These are phyloP conservation scores for Pygoscelis adeliae DNA, from an alignment of 2,113 vertebrate species.

Conservation along the genomic window DNA sequence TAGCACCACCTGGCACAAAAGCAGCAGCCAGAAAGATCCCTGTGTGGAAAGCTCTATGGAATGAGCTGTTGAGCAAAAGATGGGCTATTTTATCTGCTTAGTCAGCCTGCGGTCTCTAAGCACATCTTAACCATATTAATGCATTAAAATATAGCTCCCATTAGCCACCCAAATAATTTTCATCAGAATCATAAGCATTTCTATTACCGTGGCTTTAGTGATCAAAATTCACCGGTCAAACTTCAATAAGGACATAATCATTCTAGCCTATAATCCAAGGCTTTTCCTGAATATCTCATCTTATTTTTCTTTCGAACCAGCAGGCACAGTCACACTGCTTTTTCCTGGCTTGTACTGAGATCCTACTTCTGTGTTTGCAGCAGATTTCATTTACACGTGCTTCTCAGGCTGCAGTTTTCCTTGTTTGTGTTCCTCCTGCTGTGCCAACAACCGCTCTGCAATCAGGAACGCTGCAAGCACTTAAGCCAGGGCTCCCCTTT, in stretches of 20 bases:
- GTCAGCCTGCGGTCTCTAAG: not conserved
- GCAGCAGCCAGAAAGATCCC: not conserved
- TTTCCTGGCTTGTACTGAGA: not conserved
- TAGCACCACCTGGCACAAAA: not conserved
- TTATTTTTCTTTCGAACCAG: not conserved
- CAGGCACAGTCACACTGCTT: not conserved
- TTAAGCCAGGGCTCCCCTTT: not conserved
- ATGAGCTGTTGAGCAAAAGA: not conserved
- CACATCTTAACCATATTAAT: not conserved
- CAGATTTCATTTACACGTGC: accelerated
- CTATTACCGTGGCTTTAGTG: not conserved
- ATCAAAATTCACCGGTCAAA: not conserved
- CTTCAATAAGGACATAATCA: not conserved
- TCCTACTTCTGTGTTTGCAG: not conserved
- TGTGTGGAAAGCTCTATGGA: not conserved
- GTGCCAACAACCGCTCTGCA: not conserved
- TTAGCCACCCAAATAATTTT: not conserved
- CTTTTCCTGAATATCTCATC: not conserved
- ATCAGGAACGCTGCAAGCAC: accelerated
- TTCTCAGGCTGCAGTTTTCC: not conserved
- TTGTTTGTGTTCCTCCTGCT: not conserved
- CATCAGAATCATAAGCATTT: not conserved
- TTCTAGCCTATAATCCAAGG: not conserved
- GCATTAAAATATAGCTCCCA: not conserved
- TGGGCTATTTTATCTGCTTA: not conserved